Conservation (phyloP, 2,888 invertebrate species). For the Pammene fasciana region DNA sequence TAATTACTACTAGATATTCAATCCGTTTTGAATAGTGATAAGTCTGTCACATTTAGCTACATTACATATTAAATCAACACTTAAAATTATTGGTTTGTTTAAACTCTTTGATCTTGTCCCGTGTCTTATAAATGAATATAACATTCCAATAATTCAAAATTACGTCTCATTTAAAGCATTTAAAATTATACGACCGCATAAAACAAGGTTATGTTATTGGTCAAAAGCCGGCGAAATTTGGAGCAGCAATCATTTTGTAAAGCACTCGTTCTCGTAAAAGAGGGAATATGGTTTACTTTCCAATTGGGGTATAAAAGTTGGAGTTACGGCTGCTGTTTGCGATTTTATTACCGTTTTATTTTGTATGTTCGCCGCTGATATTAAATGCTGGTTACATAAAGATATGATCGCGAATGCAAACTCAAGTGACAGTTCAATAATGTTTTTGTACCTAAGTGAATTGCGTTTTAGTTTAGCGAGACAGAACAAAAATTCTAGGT, state of each 20-base stretch:
- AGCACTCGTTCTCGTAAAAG: constrained; percentile 23
- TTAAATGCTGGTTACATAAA: constrained; percentile 26
- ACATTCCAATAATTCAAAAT: constrained; percentile 16
- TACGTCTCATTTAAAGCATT: not conserved
- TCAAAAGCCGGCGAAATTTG: constrained; percentile 19
- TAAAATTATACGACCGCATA: constrained; percentile 19
- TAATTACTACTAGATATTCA: too few relatives aligned
- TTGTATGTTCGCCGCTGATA: constrained; percentile 26
- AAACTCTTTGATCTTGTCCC: too few relatives aligned
- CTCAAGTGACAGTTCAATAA: not conserved
- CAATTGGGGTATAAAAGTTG: constrained; percentile 29
- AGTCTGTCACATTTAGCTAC: too few relatives aligned
- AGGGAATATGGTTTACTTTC: constrained; percentile 35
- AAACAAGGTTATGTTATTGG: constrained; percentile 21
- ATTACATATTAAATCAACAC: too few relatives aligned
- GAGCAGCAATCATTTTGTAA: constrained; percentile 22
- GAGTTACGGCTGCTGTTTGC: constrained; percentile 27
- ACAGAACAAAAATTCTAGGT: too few relatives aligned
- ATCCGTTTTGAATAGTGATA: too few relatives aligned
- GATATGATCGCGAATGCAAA: not conserved
- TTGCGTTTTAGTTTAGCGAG: too few relatives aligned
- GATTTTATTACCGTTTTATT: constrained; percentile 34
- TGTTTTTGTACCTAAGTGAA: not conserved
- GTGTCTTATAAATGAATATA: too few relatives aligned
- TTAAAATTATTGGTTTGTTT: too few relatives aligned